Conservation (phyloP, 2,888 invertebrate species). For the Poecilobothrus nobilitatus region DNA sequence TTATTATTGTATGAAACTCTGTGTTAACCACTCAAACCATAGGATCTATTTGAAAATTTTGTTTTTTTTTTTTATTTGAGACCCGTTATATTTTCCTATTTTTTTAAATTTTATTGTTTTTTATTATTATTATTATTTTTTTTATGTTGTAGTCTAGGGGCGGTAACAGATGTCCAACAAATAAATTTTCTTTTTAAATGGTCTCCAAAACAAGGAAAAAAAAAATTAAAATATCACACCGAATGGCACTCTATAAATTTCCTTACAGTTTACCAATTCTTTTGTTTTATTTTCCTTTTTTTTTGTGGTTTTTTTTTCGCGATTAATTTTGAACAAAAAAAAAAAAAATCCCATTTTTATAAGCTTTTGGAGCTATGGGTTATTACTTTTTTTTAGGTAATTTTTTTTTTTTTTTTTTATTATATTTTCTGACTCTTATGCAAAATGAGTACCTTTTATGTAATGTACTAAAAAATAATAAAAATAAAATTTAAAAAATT, state of each 20-base stretch:
- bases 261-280: not conserved
- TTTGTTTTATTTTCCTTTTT: not conserved
- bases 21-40: not conserved
- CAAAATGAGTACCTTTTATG: too few relatives aligned
- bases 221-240: slow-evolving; percentile 1
- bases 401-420: too few relatives aligned
- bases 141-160: slow-evolving; percentile 5
- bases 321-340: too few relatives aligned
- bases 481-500: too few relatives aligned
- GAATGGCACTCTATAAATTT: slow-evolving; percentile 6
- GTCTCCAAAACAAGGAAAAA: not conserved
- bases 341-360: too few relatives aligned
- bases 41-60: not conserved
- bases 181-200: slow-evolving; percentile 9
- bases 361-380: too few relatives aligned
- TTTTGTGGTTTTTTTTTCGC: not conserved
- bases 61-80: too few relatives aligned
- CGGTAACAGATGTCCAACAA: slow-evolving; percentile 10
- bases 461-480: too few relatives aligned
- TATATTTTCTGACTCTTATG: too few relatives aligned
- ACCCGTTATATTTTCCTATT: too few relatives aligned
- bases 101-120: not conserved
- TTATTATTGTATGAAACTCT: not conserved
- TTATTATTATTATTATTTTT: slow-evolving; percentile 29
- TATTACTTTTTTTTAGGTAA: too few relatives aligned